Percentiles rank a stretch among this genome's conserved stretches.
Conservation (phyloP, 2,888 invertebrate species). For the Agrotis ipsilon region DNA sequence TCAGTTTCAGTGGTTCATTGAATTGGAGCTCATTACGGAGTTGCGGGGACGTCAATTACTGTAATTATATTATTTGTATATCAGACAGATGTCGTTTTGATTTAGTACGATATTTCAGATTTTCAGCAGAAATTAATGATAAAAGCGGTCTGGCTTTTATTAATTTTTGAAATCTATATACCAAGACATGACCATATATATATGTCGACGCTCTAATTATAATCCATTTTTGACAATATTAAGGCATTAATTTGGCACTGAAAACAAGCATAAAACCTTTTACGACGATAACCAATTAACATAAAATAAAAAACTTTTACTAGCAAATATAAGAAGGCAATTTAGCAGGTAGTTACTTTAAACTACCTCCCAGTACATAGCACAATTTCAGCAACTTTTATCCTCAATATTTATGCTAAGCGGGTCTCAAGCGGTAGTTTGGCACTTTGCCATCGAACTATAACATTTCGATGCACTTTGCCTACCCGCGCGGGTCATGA, state of each 20-base stretch:
- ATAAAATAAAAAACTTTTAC: neutral
- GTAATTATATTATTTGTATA: constrained; percentile 2
- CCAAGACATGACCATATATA: too few species aligned
- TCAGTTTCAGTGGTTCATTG: constrained; percentile 7
- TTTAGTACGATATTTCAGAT: neutral
- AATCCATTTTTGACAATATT: neutral
- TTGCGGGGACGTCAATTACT: neutral
- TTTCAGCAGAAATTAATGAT: too few species aligned
- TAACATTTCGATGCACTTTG: constrained; percentile 42
- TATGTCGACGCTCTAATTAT: neutral
- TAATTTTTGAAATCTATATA: too few species aligned
- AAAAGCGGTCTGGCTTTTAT: too few species aligned
- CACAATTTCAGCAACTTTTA: constrained; percentile 26
- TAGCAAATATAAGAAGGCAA: neutral
- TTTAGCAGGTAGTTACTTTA: neutral
- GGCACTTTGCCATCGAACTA: constrained; percentile 45
- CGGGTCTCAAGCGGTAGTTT: constrained; percentile 23
- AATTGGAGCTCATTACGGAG: constrained; percentile 14
- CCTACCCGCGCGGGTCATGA: constrained; percentile 16
- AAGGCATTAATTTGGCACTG: neutral
- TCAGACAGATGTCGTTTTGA: neutral
- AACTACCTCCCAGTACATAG: neutral
- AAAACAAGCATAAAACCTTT: neutral
- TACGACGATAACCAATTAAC: neutral
- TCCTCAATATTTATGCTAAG: constrained; percentile 33